These are phyloP conservation scores for Merodon equestris DNA, from an alignment of 2,888 invertebrate genomes.

Conservation along the genomic window DNA sequence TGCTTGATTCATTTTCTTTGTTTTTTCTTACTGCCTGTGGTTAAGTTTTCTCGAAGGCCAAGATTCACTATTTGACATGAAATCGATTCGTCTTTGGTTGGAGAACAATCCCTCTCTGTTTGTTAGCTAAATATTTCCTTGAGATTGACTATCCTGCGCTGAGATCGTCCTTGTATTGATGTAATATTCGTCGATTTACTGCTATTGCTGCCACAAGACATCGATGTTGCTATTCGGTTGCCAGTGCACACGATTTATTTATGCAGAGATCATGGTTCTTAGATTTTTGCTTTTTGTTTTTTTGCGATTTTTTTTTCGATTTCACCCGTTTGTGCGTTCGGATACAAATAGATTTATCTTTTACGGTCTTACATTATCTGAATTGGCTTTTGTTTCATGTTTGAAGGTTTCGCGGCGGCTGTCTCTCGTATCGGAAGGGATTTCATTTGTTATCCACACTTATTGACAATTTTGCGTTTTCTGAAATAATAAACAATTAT, in stretches of 20 bases:
- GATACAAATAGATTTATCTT: neutral
- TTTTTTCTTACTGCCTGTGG: neutral
- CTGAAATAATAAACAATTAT: conserved; percentile 18
- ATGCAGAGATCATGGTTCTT: conserved; percentile 30
- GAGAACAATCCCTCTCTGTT: neutral
- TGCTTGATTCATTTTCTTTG: conserved; percentile 58
- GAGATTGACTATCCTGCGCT: conserved; percentile 40
- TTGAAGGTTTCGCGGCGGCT: neutral
- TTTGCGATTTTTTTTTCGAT: neutral
- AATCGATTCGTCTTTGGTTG: conserved; percentile 5
- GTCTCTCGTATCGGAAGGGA: too few relatives aligned
- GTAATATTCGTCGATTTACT: conserved; percentile 26
- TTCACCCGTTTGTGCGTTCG: neutral
- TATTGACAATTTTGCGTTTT: conserved; percentile 4
- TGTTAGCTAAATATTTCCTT: conserved; percentile 69
- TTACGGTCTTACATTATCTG: conserved; percentile 11
- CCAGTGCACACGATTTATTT: conserved; percentile 14
- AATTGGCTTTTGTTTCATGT: conserved; percentile 3
- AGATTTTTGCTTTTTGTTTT: neutral
- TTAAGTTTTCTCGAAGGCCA: neutral
- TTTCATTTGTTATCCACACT: too few relatives aligned
- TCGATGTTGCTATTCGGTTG: conserved; percentile 59
- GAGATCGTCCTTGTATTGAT: conserved; percentile 61
- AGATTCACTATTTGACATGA: neutral
- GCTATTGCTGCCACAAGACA: conserved; percentile 67